These are phyloP conservation scores for Halcyon smyrnensis DNA, from an alignment of 2,797 vertebrate species.

Conservation along the genomic window DNA sequence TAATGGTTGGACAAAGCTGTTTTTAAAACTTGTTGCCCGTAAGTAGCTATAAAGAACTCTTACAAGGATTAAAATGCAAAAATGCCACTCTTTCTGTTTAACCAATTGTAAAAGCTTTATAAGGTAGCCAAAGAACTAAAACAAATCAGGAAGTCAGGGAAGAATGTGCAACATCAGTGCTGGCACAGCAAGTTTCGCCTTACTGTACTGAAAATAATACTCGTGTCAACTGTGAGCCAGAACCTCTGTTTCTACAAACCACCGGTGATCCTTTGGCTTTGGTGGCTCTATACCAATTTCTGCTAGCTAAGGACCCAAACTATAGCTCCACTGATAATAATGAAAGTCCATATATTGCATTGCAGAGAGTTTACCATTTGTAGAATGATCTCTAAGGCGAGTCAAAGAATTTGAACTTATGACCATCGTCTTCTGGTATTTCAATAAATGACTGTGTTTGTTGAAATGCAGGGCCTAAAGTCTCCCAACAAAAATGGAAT, in stretches of 20 bases:
- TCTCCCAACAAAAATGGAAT: background rate
- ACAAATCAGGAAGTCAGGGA: background rate
- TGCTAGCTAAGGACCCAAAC: background rate
- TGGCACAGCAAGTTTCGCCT: background rate
- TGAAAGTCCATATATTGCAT: background rate
- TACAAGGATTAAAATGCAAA: background rate
- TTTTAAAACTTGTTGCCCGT: background rate
- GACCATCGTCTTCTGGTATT: background rate
- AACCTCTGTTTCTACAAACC: background rate
- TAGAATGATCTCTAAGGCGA: background rate
- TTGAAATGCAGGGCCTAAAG: background rate
- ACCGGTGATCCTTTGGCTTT: background rate
- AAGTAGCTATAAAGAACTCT: background rate
- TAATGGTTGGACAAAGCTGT: background rate
- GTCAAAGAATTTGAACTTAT: background rate
- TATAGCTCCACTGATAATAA: background rate
- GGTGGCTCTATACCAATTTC: background rate
- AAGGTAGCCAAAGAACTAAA: background rate
- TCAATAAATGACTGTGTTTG: background rate
- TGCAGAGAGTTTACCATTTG: background rate
- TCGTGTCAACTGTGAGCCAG: background rate
- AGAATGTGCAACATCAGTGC: background rate
- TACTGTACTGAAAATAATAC: background rate
- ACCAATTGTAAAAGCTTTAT: background rate
- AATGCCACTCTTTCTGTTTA: background rate